These are phyloP conservation scores for Heliconius congener DNA, from an alignment of 1,140 invertebrate genomes.

Conservation along the genomic window DNA sequence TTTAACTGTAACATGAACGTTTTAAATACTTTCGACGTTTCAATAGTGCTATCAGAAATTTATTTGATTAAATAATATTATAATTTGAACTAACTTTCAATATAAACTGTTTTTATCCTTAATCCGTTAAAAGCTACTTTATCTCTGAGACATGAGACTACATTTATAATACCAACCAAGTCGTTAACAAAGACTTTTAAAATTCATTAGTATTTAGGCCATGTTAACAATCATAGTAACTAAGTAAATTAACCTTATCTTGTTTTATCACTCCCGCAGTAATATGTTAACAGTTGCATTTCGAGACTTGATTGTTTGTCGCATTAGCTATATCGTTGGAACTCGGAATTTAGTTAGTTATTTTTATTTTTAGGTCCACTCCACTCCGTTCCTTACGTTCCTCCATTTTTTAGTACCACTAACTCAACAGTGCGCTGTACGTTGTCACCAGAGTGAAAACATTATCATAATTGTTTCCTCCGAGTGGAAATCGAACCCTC, in stretches of 20 bases:
- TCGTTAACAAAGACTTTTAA: slow-evolving; percentile 20
- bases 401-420: no score
- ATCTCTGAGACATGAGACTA: neutral
- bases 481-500: no score
- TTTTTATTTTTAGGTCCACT: no score
- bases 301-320: slow-evolving; percentile 12
- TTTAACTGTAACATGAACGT: no score
- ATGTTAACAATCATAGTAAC: slow-evolving; percentile 36
- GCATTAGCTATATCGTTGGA: neutral
- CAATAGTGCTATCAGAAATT: no score
- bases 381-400: no score
- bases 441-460: no score
- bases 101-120: slow-evolving; percentile 9
- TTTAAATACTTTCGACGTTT: no score
- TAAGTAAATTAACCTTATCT: slow-evolving; percentile 39
- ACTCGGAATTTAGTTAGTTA: neutral
- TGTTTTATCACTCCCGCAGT: slow-evolving; percentile 30
- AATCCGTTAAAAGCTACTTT: slow-evolving; percentile 10
- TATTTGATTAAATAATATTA: no score
- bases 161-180: slow-evolving; percentile 5
- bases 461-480: no score
- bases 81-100: neutral
- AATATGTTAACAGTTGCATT: slow-evolving; percentile 32
- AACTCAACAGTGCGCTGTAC: no score
- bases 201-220: slow-evolving; percentile 39